Evolutionary conservation across 2,888 invertebrate species (phyloP).

Genomic region (Polia nebulosa): DNA sequence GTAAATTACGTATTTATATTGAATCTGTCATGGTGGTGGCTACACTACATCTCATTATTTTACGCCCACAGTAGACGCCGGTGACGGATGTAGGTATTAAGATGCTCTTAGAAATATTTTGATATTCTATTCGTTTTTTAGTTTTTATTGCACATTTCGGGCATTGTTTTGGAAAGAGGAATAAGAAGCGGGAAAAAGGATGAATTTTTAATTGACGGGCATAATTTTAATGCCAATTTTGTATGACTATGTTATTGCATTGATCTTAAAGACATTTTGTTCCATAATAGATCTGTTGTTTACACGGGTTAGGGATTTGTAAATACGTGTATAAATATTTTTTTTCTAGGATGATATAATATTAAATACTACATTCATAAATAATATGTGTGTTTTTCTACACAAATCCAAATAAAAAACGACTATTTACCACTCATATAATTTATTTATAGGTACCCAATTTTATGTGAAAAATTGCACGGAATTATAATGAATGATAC

Average conservation of each 20-base stretch:
- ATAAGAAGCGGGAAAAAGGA: conserved; percentile 25
- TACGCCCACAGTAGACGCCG: conserved; percentile 42
- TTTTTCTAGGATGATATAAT: conserved; percentile 63
- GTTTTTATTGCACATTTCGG: conserved; percentile 45
- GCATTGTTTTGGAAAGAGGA: conserved; percentile 37
- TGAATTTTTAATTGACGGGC: conserved; percentile 33
- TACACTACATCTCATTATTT: conserved; percentile 47
- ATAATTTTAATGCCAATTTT: conserved; percentile 33
- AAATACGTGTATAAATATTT: conserved; percentile 71
- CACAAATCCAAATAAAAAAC: conserved; percentile 28
- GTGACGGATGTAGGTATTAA: conserved; percentile 50
- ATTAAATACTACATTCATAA: conserved; percentile 63
- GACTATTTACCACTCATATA: conserved; percentile 61
- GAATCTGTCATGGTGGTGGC: conserved; percentile 59
- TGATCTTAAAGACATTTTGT: conserved; percentile 54
- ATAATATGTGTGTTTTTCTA: conserved; percentile 54
- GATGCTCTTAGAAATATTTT: conserved; percentile 46
- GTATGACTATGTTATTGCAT: conserved; percentile 37
- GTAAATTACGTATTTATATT: conserved; percentile 48
- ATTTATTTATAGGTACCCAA: conserved; percentile 67
- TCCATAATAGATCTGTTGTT: conserved; percentile 70
- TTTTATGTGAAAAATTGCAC: conserved; percentile 44
- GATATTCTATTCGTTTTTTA: conserved; percentile 51
- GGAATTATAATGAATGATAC: no score
- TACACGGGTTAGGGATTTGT: conserved; percentile 71